Percentiles rank a stretch among this genome's conserved stretches.
Evolutionary conservation across 1,140 invertebrate species (phyloP).

Genomic region (Uloborus diversus): DNA sequence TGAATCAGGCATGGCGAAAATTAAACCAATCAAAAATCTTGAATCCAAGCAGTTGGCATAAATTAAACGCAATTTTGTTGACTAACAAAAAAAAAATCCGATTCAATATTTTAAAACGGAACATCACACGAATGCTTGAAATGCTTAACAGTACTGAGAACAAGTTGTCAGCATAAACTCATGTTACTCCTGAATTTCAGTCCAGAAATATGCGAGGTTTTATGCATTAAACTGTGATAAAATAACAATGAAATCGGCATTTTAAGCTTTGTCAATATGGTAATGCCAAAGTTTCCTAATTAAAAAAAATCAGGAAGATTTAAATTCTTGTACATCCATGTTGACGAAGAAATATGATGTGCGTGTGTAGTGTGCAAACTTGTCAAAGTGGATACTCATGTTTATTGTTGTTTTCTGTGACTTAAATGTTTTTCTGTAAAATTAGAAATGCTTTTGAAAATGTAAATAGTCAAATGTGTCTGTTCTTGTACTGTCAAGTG

Average conservation of each 20-base stretch:
- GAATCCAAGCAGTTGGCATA: too few relatives aligned
- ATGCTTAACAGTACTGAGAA: background rate
- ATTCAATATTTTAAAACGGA: too few relatives aligned
- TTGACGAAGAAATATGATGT: slow-evolving; percentile 24
- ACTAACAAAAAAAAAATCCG: background rate
- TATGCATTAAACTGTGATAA: slow-evolving; percentile 54
- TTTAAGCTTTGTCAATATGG: slow-evolving; percentile 38
- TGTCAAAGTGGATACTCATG: slow-evolving; percentile 48
- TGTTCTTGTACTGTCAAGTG: slow-evolving; percentile 39
- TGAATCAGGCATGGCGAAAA: background rate
- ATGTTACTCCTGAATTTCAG: slow-evolving; percentile 8
- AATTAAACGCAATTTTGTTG: background rate
- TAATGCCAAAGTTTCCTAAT: slow-evolving; percentile 55
- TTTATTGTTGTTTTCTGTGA: slow-evolving; percentile 32
- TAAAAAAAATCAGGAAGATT: slow-evolving; percentile 29
- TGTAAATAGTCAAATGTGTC: slow-evolving; percentile 52
- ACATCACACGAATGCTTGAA: background rate
- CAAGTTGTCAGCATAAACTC: slow-evolving; percentile 18
- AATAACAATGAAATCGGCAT: slow-evolving; percentile 31
- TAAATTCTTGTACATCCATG: slow-evolving; percentile 55
- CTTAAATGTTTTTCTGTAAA: slow-evolving; percentile 40
- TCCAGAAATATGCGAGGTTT: slow-evolving; percentile 40
- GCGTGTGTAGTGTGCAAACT: slow-evolving; percentile 53
- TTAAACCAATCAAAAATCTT: background rate
- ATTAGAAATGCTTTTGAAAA: slow-evolving; percentile 13